Percentiles rank a stretch among this genome's conserved stretches.
phyloP scores from a whole-genome alignment of 2,888 invertebrate species.

The Drosophila gaucha region DNA sequence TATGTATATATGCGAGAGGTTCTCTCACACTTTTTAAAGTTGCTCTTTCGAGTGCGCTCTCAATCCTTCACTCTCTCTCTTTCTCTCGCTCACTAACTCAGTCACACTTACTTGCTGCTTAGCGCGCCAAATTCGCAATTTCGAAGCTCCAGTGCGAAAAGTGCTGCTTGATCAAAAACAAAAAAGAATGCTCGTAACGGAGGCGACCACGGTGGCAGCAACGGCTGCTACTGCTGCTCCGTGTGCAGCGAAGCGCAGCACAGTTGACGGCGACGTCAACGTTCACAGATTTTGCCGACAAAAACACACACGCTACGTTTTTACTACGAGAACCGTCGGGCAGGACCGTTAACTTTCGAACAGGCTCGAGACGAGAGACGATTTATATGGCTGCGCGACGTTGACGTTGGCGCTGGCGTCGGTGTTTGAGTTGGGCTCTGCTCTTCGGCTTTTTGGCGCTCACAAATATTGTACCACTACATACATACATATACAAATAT shows the following conservation, averaged over 20 bases:
- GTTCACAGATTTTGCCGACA: constrained; percentile 63
- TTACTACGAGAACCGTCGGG: constrained; percentile 60
- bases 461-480: constrained; percentile 55
- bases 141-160: constrained; percentile 55
- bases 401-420: constrained; percentile 33
- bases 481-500: constrained; percentile 48
- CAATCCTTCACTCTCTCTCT: constrained; percentile 11
- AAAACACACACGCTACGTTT: constrained; percentile 58
- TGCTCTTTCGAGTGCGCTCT: constrained; percentile 28
- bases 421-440: constrained; percentile 36
- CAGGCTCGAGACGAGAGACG: constrained; percentile 56
- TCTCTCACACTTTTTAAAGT: constrained; percentile 27
- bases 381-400: constrained; percentile 72
- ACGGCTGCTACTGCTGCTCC: constrained; percentile 26
- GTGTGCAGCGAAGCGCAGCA: constrained; percentile 63
- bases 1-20: constrained; percentile 7
- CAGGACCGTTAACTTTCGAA: constrained; percentile 56
- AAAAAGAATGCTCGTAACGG: constrained; percentile 30
- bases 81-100: constrained; percentile 2
- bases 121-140: constrained; percentile 75
- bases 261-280: constrained; percentile 36
- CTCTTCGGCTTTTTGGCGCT: constrained; percentile 79
- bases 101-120: constrained; percentile 51
- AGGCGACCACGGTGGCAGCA: constrained; percentile 5
- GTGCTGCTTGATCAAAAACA: constrained; percentile 61